These are phyloP conservation scores for Hydractinia symbiolongicarpus DNA, from an alignment of 30 jellyfish, hydroid and myxozoan species.

Conservation along the genomic window DNA sequence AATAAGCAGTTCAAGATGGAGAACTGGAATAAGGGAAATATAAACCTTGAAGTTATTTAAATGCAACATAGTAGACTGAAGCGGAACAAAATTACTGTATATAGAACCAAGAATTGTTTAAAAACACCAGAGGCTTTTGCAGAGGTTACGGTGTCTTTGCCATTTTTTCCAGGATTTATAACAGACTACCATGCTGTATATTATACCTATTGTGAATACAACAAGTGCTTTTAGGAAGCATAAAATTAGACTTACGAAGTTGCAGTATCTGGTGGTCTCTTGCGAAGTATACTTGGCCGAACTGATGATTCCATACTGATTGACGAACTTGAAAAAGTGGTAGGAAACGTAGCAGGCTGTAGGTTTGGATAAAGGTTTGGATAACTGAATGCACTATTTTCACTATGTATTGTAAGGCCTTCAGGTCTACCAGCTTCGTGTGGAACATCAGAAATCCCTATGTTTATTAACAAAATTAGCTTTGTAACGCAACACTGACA, in stretches of 20 bases:
- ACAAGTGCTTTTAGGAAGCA: neutral
- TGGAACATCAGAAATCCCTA: neutral
- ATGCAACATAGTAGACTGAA: too few relatives aligned
- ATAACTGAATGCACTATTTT: slow-evolving; percentile 34
- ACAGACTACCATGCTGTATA: too few relatives aligned
- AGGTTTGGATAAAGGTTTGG: slow-evolving; percentile 61
- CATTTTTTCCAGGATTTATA: too few relatives aligned
- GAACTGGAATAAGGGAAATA: too few relatives aligned
- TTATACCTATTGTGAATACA: neutral
- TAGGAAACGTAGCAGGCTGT: slow-evolving; percentile 36
- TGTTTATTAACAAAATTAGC: too few relatives aligned
- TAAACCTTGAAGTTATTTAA: too few relatives aligned
- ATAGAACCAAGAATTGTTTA: too few relatives aligned
- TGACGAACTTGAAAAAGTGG: slow-evolving; percentile 33
- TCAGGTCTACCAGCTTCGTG: slow-evolving; percentile 19
- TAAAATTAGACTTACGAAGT: neutral
- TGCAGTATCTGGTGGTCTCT: slow-evolving; percentile 60
- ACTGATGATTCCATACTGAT: slow-evolving; percentile 42
- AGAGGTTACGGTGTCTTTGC: too few relatives aligned
- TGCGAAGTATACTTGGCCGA: slow-evolving; percentile 82
- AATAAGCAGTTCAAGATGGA: too few relatives aligned
- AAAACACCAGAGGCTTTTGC: too few relatives aligned
- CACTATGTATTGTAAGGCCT: slow-evolving; percentile 59
- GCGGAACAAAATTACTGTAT: too few relatives aligned
- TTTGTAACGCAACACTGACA: too few relatives aligned